phyloP scores from a whole-genome alignment of 2,888 invertebrate species.

The Drosophila sordidapex region DNA sequence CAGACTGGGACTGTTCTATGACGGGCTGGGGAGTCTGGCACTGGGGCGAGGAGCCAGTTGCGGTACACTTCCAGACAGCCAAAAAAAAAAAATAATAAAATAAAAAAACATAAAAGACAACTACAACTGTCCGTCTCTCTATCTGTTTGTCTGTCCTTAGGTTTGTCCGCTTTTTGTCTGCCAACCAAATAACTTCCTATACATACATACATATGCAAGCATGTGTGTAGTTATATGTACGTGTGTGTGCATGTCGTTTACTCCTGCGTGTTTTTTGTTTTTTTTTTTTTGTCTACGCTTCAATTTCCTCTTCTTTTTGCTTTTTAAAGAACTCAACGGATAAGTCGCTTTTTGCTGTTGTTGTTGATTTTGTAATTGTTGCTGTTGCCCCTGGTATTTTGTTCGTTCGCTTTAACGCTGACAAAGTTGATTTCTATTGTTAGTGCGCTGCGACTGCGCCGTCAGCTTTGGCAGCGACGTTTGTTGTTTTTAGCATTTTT shows the following conservation, averaged over 20 bases:
- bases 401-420: constrained; percentile 55
- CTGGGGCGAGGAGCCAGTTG: background rate
- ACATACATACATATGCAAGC: background rate
- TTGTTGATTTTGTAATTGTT: constrained; percentile 17
- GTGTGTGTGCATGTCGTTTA: constrained; percentile 11
- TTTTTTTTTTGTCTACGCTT: constrained; percentile 63
- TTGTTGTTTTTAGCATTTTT: constrained; percentile 53
- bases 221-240: background rate
- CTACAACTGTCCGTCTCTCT: constrained; percentile 43
- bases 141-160: constrained; percentile 26
- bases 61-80: constrained; percentile 26
- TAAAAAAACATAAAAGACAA: constrained; percentile 31
- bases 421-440: constrained; percentile 78
- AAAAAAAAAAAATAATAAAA: constrained; percentile 18
- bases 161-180: constrained; percentile 15
- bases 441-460: constrained; percentile 46
- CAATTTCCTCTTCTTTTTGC: constrained; percentile 27
- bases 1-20: constrained; percentile 48
- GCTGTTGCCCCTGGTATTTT: constrained; percentile 32
- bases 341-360: constrained; percentile 14
- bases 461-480: constrained; percentile 21
- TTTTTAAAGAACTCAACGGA: constrained; percentile 17
- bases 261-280: constrained; percentile 12
- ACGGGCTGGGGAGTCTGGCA: constrained; percentile 15
- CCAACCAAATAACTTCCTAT: constrained; percentile 6